A percentile compares a stretch with the other conserved stretches of the same genome.
Evolutionary conservation across 2,113 vertebrate species (phyloP).

Genomic region (Esox niger): DNA sequence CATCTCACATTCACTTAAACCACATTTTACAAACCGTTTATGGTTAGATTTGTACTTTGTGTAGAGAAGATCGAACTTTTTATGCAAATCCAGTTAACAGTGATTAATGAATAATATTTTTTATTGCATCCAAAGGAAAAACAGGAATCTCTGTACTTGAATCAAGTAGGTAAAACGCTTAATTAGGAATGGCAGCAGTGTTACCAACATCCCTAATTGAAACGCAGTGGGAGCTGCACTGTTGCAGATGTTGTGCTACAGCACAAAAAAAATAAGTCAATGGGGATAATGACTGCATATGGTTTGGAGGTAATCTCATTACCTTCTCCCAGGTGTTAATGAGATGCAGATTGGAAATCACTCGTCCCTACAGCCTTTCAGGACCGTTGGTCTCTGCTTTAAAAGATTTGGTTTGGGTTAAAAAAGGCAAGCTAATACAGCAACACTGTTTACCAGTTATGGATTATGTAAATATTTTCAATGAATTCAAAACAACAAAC

Average conservation of each 20-base stretch:
- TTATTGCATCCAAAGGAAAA: constrained; percentile 3
- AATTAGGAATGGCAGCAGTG: not conserved
- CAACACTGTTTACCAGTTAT: not conserved
- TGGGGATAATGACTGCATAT: not conserved
- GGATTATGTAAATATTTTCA: not conserved
- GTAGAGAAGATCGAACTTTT: too few relatives aligned
- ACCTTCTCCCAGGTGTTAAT: constrained; percentile 5
- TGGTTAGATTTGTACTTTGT: too few relatives aligned
- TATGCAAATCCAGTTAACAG: too few relatives aligned
- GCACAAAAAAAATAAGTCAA: constrained; percentile 5
- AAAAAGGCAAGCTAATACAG: not conserved
- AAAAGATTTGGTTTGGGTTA: not conserved
- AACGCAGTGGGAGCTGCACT: constrained; percentile 14
- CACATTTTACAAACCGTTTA: too few relatives aligned
- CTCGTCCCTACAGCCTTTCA: not conserved
- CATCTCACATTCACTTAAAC: too few relatives aligned
- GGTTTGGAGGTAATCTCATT: constrained; percentile 9
- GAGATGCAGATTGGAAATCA: constrained; percentile 11
- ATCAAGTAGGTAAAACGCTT: not conserved
- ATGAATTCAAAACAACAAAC: not conserved
- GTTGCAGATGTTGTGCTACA: constrained; percentile 20
- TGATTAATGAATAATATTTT: not conserved
- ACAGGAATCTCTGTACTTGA: too few relatives aligned
- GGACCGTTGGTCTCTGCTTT: not conserved
- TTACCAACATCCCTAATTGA: not conserved